Evolutionary conservation across 1,140 invertebrate genomes (phyloP), one percentile per base, ranked within the genome.

Genomic region (Aphidius ervi): DNA sequence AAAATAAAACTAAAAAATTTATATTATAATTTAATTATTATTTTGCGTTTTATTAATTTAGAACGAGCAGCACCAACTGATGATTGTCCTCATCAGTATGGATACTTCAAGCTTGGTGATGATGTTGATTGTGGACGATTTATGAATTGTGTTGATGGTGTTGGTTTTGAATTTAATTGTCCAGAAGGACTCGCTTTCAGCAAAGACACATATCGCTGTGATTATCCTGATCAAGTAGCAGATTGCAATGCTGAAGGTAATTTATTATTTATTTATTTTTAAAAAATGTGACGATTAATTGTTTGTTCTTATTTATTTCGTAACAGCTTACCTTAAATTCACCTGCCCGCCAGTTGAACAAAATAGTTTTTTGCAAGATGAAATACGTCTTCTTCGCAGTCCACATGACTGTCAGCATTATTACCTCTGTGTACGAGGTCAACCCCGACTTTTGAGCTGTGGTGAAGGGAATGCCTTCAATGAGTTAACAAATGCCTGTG

Each of bases 101-200:
- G 92, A 0, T 89, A 93, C 69, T 95, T 88, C 77, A 84, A 86
- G 64, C 74, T 89, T 54, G 86, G 88, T 2, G 88, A 92, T 68
- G 68, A 80, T 5, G 71, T 77, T 0, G 85, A 92, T 68, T 95
- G 93, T 71, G 90, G 91, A 9, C 82, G 88, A 65, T 96, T 94
- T 72, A 89, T 89, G 77, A 93, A 90, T 67, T 95, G 93, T 69
- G 90, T 87, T 0, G 85, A 86, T 47, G 93, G 93, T 8, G 79
- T 81, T 2, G 84, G 83, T 6, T 86, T 83, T 65, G 70, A 84
- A 8, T 85, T 84, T 67, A 82, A 85, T 10, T 94, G 92, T 70
- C 89, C 90, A 0, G 91, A 93, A 73, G 93, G 93, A 20, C 77
- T 96, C 10, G 91, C 93, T 6, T 95, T 92, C 74, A 91, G 90